Conservation (phyloP, 2,113 vertebrate genomes). For the Trichechus manatus region DNA sequence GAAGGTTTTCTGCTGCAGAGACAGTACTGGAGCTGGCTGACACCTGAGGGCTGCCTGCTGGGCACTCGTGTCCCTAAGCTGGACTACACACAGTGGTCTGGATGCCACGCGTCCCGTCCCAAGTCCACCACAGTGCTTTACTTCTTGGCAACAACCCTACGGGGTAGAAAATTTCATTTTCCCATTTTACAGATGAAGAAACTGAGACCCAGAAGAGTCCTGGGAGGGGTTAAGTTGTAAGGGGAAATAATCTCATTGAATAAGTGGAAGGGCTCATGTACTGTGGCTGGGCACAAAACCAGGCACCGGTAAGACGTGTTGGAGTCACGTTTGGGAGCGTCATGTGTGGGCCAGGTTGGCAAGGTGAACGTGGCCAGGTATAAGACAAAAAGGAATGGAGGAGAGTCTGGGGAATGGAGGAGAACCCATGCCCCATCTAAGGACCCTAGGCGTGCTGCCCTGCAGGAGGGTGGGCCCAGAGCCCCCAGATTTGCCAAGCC, state of each 20-base stretch:
- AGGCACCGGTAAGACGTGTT: rapidly evolving
- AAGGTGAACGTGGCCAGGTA: background rate
- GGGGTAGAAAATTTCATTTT: background rate
- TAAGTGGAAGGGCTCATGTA: too few relatives aligned
- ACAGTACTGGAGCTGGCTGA: background rate
- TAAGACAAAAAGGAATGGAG: background rate
- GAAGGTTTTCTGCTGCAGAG: background rate
- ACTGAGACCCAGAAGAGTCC: too few relatives aligned
- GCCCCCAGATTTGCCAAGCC: rapidly evolving
- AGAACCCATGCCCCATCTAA: background rate
- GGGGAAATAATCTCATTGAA: background rate
- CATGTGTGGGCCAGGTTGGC: background rate
- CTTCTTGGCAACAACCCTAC: rapidly evolving
- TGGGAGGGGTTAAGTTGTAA: background rate
- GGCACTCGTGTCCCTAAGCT: too few relatives aligned
- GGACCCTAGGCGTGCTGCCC: rapidly evolving
- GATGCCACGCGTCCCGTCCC: too few relatives aligned
- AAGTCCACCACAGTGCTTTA: background rate
- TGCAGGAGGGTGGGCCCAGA: rapidly evolving
- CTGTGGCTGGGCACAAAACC: background rate
- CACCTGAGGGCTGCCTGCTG: background rate
- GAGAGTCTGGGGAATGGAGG: background rate
- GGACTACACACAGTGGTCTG: rapidly evolving
- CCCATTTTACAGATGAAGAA: background rate
- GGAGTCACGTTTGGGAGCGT: too few relatives aligned